A percentile compares a stretch with the other conserved stretches of the same genome.
phyloP scores from a whole-genome alignment of 2,888 invertebrate species.

The Chrysina gloriosa region DNA sequence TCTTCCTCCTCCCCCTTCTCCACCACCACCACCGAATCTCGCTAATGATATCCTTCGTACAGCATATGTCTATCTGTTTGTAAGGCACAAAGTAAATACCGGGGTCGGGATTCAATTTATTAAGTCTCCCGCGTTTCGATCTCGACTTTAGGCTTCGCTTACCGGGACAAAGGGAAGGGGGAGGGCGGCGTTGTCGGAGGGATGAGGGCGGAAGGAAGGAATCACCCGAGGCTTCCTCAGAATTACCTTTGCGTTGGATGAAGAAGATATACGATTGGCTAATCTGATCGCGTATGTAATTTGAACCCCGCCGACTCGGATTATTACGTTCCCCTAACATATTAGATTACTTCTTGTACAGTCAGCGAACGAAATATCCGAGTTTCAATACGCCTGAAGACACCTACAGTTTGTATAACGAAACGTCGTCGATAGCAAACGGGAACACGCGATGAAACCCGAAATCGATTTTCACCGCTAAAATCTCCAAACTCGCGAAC shows the following conservation, averaged over 20 bases:
- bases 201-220: no score
- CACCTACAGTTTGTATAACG: no score
- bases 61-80: background rate
- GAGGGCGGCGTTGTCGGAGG: background rate
- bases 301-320: no score
- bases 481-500: no score
- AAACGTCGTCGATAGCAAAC: no score
- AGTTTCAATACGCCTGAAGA: no score
- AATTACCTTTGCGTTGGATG: slow-evolving; percentile 2
- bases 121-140: background rate
- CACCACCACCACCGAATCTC: background rate
- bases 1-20: background rate
- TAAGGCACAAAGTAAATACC: slow-evolving; percentile 14
- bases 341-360: no score
- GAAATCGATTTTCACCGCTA: no score
- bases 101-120: slow-evolving; percentile 21
- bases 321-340: no score
- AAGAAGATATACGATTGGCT: background rate
- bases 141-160: background rate
- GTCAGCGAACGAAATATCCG: no score
- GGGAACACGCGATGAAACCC: no score
- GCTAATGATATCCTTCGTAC: background rate
- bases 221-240: background rate
- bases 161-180: background rate
- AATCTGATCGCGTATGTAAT: slow-evolving; percentile 6